phyloP scores from a whole-genome alignment of 1,140 invertebrate species.

The Ephestia elutella region DNA sequence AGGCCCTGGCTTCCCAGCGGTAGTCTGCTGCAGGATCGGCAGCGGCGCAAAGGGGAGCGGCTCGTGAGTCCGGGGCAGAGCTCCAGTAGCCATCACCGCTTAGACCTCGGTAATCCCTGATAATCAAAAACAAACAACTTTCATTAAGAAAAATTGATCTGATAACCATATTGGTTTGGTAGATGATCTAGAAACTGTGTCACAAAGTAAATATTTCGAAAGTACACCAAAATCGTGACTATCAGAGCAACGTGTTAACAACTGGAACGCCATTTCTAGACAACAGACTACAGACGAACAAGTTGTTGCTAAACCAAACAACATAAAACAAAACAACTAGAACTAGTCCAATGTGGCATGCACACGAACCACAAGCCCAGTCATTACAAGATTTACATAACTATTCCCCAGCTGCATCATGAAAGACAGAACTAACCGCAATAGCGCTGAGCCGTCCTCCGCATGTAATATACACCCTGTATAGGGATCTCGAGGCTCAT shows the following conservation, averaged over 20 bases:
- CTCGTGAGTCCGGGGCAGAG: slow-evolving; percentile 58
- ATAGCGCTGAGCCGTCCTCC: background rate
- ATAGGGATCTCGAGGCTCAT: slow-evolving; percentile 7
- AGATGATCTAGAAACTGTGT: too few relatives aligned
- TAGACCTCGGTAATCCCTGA: slow-evolving; percentile 75
- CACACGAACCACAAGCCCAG: background rate
- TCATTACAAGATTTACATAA: slow-evolving; percentile 4
- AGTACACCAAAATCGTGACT: too few relatives aligned
- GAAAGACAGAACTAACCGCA: background rate
- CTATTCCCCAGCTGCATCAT: slow-evolving; percentile 1
- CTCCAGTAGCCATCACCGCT: slow-evolving; percentile 80
- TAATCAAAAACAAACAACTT: background rate
- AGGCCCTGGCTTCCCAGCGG: slow-evolving; percentile 80
- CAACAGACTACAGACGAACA: too few relatives aligned
- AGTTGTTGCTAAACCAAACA: too few relatives aligned
- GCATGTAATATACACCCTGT: background rate
- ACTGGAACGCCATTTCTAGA: too few relatives aligned
- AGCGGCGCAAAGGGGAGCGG: slow-evolving; percentile 78
- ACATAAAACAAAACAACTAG: background rate
- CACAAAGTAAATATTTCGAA: too few relatives aligned
- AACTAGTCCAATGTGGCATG: background rate
- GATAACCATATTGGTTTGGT: too few relatives aligned
- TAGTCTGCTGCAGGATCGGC: slow-evolving; percentile 81
- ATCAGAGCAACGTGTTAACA: too few relatives aligned
- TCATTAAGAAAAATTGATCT: too few relatives aligned